These are phyloP conservation scores for Scaptomyza parva DNA, from an alignment of 2,888 invertebrate genomes.

Conservation along the genomic window DNA sequence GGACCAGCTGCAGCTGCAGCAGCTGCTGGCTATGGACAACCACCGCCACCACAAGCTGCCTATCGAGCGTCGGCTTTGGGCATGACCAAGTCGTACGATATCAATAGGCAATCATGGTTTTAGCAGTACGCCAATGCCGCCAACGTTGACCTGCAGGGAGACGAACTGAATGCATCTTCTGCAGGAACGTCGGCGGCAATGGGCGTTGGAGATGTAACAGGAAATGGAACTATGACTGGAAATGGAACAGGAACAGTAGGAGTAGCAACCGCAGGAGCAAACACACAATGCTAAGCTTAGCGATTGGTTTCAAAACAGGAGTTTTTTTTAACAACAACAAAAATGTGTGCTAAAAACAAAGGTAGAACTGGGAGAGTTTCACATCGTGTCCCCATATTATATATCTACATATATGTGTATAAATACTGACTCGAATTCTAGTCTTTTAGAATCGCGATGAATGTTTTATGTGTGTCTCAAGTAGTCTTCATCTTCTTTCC, in stretches of 20 bases:
- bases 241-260: slow-evolving; percentile 9
- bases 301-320: slow-evolving; percentile 51
- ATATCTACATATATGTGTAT: slow-evolving; percentile 24
- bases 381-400: slow-evolving; percentile 31
- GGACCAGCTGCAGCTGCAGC: slow-evolving; percentile 87
- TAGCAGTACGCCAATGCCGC: slow-evolving; percentile 85
- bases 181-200: slow-evolving; percentile 47
- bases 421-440: slow-evolving; percentile 69
- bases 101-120: slow-evolving; percentile 90
- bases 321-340: slow-evolving; percentile 9
- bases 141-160: slow-evolving; percentile 76
- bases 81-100: slow-evolving; percentile 90
- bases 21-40: slow-evolving; percentile 87
- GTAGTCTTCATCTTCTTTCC: slow-evolving; percentile 17
- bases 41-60: slow-evolving; percentile 88
- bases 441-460: slow-evolving; percentile 36
- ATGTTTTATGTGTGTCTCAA: slow-evolving; percentile 19
- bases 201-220: slow-evolving; percentile 15
- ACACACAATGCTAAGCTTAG: slow-evolving; percentile 28
- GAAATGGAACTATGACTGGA: slow-evolving; percentile 8
- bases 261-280: slow-evolving; percentile 17
- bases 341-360: slow-evolving; percentile 9
- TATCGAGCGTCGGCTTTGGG: slow-evolving; percentile 86
- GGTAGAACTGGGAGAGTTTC: slow-evolving; percentile 15
- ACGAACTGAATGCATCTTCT: slow-evolving; percentile 66